Evolutionary conservation across 2,113 vertebrate genomes (phyloP).

Genomic region (Sminthopsis crassicaudata): DNA sequence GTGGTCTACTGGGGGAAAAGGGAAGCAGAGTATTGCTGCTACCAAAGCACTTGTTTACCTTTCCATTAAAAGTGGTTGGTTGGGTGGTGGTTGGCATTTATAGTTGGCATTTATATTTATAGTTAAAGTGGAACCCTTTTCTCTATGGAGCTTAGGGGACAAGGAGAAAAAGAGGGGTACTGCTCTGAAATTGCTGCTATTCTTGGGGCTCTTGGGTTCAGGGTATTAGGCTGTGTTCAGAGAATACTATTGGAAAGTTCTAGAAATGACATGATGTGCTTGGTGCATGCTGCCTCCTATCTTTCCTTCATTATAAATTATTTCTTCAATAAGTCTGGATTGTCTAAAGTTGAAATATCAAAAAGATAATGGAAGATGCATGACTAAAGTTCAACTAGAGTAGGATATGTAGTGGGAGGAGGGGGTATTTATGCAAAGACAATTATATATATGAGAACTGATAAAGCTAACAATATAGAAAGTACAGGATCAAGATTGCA

Average conservation of each 20-base stretch:
- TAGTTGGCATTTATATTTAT: not conserved
- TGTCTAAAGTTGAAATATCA: not conserved
- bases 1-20: not conserved
- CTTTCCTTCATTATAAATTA: not conserved
- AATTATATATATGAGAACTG: not conserved
- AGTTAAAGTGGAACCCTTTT: not conserved
- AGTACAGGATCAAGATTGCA: not conserved
- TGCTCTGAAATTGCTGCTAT: not conserved
- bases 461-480: not conserved
- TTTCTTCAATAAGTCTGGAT: not conserved
- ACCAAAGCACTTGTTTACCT: not conserved
- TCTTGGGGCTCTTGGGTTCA: not conserved
- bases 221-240: not conserved
- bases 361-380: not conserved
- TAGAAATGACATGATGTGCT: not conserved
- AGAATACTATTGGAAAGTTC: not conserved
- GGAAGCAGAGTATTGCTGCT: not conserved
- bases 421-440: too few species aligned
- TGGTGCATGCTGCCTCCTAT: not conserved
- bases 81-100: not conserved
- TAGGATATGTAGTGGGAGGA: too few species aligned
- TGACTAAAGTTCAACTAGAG: not conserved
- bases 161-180: not conserved
- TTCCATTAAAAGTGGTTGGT: not conserved
- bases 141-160: not conserved